These are phyloP conservation scores for Lottia scabra DNA, from an alignment of 2,888 invertebrate species.

Conservation along the genomic window DNA sequence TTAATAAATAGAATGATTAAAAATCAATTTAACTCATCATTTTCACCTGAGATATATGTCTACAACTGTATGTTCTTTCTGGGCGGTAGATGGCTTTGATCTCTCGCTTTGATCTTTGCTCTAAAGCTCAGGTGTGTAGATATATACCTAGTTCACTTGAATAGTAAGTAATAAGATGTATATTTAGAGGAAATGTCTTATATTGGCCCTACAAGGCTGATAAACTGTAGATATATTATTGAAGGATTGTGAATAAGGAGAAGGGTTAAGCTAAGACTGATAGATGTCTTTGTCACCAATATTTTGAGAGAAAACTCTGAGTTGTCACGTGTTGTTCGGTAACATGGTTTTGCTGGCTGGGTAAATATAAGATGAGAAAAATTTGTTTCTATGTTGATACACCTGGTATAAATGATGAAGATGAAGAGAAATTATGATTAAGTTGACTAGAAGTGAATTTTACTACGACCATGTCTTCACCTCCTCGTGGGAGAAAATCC, in stretches of 20 bases:
- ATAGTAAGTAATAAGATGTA: not conserved
- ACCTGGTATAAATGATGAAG: not conserved
- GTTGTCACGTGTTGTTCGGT: slow-evolving; percentile 4
- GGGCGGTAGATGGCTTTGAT: not conserved
- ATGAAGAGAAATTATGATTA: not conserved
- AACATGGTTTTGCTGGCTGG: not conserved
- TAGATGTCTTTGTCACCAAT: not conserved
- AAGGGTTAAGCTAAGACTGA: not conserved
- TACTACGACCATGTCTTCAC: too few relatives aligned
- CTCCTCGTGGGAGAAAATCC: too few relatives aligned
- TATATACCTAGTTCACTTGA: not conserved
- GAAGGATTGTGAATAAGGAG: not conserved
- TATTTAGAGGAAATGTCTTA: slow-evolving; percentile 1
- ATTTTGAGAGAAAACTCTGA: not conserved
- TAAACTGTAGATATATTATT: not conserved
- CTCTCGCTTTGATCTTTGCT: slow-evolving; percentile 4
- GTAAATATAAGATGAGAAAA: not conserved
- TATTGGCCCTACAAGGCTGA: not conserved
- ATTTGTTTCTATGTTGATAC: not conserved
- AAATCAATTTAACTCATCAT: not conserved
- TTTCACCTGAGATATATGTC: not conserved
- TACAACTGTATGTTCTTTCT: not conserved
- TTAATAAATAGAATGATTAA: slow-evolving; percentile 1
- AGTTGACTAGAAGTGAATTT: too few relatives aligned
- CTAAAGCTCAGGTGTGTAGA: not conserved